Evolutionary conservation across 2,113 vertebrate species (phyloP).

Genomic region (Gila orcuttii): DNA sequence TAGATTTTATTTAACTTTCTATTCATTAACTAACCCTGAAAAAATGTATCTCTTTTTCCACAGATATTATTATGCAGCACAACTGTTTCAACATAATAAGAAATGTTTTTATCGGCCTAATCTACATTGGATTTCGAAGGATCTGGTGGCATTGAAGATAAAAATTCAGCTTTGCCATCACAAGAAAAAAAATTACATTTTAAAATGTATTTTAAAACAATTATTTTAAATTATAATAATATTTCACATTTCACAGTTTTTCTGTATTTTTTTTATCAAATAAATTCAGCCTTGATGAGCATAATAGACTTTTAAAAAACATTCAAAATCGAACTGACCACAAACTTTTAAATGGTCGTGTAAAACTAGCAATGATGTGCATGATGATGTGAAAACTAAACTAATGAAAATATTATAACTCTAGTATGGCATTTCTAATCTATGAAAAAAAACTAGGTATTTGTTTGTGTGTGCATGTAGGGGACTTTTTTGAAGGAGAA

Average conservation of each 20-base stretch:
- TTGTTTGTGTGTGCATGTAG: conserved; percentile 48
- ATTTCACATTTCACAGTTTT: not conserved
- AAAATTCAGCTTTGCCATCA: not conserved
- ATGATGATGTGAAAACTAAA: not conserved
- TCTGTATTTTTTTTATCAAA: not conserved
- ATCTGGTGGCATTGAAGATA: not conserved
- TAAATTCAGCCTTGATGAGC: not conserved
- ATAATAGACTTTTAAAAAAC: not conserved
- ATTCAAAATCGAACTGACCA: not conserved
- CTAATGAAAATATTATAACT: not conserved
- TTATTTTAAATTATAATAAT: not conserved
- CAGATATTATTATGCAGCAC: too few relatives aligned
- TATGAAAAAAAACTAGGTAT: not conserved
- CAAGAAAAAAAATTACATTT: not conserved
- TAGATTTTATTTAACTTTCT: not conserved
- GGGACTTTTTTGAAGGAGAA: conserved; percentile 76
- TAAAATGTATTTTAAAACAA: not conserved
- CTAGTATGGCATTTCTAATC: not conserved
- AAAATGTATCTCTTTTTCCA: too few relatives aligned
- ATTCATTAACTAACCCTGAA: too few relatives aligned
- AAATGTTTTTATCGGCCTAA: too few relatives aligned
- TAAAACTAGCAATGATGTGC: not conserved
- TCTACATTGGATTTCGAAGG: too few relatives aligned
- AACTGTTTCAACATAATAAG: too few relatives aligned
- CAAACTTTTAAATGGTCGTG: not conserved